Conservation (phyloP, 2,113 vertebrate species). For the Pachypanchax playfairii region DNA sequence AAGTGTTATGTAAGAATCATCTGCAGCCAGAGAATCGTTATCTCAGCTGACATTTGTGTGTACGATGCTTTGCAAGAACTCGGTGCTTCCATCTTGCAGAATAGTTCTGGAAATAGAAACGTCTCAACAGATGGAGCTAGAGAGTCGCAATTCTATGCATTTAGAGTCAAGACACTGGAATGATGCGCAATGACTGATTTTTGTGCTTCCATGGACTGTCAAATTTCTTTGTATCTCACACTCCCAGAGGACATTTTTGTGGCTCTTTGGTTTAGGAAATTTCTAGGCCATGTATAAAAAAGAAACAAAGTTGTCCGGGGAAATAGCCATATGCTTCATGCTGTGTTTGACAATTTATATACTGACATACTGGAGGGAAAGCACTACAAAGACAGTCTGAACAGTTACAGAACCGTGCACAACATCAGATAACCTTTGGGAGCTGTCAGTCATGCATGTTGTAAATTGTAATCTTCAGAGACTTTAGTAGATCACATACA, state of each 20-base stretch:
- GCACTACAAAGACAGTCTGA: conserved; percentile 14
- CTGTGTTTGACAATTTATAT: conserved; percentile 44
- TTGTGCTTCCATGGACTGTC: conserved; percentile 51
- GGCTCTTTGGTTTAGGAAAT: conserved; percentile 55
- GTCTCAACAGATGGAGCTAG: conserved; percentile 69
- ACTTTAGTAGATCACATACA: conserved; percentile 36
- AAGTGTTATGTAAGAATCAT: conserved; percentile 53
- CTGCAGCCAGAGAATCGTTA: conserved; percentile 53
- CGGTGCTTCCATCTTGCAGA: conserved; percentile 6
- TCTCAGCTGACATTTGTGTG: conserved; percentile 51
- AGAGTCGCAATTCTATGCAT: conserved; percentile 46
- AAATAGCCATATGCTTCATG: conserved; percentile 51
- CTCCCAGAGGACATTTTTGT: conserved; percentile 44
- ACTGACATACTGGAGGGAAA: conserved; percentile 20
- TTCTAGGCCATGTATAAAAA: conserved; percentile 49
- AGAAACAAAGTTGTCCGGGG: conserved; percentile 26
- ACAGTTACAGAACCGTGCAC: conserved; percentile 9
- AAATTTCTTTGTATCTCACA: conserved; percentile 47
- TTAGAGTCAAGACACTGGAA: conserved; percentile 35
- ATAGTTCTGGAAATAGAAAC: conserved; percentile 1
- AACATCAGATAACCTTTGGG: conserved; percentile 31
- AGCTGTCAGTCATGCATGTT: conserved; percentile 47
- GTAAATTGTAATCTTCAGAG: conserved; percentile 51
- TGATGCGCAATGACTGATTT: conserved; percentile 49
- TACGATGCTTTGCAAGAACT: conserved; percentile 23